Evolutionary conservation across 2,797 vertebrate genomes (phyloP), one percentile per base, ranked within the genome.

Genomic region (Trachurus trachurus): DNA sequence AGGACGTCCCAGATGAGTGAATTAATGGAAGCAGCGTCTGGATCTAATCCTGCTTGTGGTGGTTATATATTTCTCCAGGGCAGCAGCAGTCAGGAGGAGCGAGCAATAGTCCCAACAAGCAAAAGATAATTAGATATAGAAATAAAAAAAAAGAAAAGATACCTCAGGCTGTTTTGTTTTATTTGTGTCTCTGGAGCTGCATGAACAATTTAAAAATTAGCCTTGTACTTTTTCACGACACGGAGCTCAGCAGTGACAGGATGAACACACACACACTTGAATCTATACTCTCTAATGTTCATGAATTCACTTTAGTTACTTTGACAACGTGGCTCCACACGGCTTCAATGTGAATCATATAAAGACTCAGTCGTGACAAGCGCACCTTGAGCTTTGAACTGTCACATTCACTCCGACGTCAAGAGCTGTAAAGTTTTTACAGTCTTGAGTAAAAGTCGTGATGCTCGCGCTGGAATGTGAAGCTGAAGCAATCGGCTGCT

Each of bases 91-190:
- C 5, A 6, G 5, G 5, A 34, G 44, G 39, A 59, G 62, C 37
- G 0, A 54, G 53, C 34, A 21, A 16, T 13, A 44, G 6, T 56
- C n/a, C 29, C 58, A 80, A 31, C 61, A 42, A 60, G 42, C 26
- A 26, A 59, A 62, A 60, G 42, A 54, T 26, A 74, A 80, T 76
- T 79, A 52, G 62, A 29, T 60, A 7, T 31, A 40, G 10, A 40
- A 40, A 40, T 2, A 39, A 40, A 40, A 40, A 40, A 40, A 9
- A 10, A 39, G 2, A 53, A 53, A 50, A 70, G 26, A 34, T 17
- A 56, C 53, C 54, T 29, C 37, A 22, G 78, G 75, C 21, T 54
- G 12, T 26, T 26, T 71, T 42, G 31, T 73, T 57, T 79, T 65
- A 45, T 44, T 67, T 54, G 64, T 29, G 31, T 21, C 54, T 22